Conservation (phyloP, 2,888 invertebrate genomes). For the Prostheceraeus crozeri region DNA sequence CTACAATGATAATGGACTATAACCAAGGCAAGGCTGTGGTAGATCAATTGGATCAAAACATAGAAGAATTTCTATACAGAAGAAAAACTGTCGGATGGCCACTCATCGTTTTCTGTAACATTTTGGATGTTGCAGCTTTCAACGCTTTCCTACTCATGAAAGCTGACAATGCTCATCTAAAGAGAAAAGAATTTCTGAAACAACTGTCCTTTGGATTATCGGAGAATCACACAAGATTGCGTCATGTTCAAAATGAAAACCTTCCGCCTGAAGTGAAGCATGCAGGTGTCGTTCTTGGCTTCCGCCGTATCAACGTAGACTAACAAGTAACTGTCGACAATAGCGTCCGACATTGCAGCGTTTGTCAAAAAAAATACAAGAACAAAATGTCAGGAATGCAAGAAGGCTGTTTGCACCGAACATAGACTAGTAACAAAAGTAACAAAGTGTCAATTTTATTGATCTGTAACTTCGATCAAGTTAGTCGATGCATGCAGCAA, state of each 20-base stretch:
- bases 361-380: slow-evolving; percentile 3
- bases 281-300: slow-evolving; percentile 6
- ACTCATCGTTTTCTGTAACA: slow-evolving; percentile 5
- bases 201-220: neutral
- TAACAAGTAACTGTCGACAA: no score
- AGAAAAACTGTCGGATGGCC: slow-evolving; percentile 19
- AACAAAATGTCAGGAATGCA: slow-evolving; percentile 1
- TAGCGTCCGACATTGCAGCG: no score
- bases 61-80: slow-evolving; percentile 7
- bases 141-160: slow-evolving; percentile 14
- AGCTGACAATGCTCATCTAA: neutral
- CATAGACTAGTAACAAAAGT: neutral
- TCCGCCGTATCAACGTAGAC: neutral
- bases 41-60: slow-evolving; percentile 18
- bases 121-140: slow-evolving; percentile 12
- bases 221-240: slow-evolving; percentile 4
- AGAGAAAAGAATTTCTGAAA: slow-evolving; percentile 1
- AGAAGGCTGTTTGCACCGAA: neutral
- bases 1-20: neutral
- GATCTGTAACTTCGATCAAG: no score
- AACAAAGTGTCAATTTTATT: neutral
- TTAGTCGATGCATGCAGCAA: no score
- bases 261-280: neutral
- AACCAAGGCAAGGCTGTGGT: slow-evolving; percentile 2
- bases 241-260: slow-evolving; percentile 1